Percentiles rank a stretch among this genome's conserved stretches.
phyloP scores from a whole-genome alignment of 2,113 vertebrate species.

The Pygoscelis antarcticus region DNA sequence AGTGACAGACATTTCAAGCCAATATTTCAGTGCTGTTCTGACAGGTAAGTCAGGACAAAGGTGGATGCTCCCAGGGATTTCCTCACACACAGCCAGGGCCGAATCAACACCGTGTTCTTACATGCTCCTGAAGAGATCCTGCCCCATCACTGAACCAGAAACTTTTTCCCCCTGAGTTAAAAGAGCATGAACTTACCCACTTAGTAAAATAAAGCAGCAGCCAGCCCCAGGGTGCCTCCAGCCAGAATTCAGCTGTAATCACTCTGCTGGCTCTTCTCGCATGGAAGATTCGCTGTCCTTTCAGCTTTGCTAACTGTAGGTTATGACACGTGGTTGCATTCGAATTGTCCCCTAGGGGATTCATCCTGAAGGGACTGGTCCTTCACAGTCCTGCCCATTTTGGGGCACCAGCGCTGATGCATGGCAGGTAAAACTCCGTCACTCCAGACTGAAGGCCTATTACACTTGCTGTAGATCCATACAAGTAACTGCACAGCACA shows the following conservation, averaged over 20 bases:
- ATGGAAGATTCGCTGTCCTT: neutral
- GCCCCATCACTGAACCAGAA: neutral
- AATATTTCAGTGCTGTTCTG: neutral
- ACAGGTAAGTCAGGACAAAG: neutral
- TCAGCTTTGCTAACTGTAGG: neutral
- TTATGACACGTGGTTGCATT: neutral
- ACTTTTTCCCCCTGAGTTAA: neutral
- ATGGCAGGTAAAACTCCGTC: neutral
- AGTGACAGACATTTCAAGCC: neutral
- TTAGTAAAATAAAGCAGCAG: neutral
- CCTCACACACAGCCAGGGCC: neutral
- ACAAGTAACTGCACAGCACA: neutral
- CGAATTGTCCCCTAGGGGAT: neutral
- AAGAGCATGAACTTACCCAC: neutral
- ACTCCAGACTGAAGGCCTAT: neutral
- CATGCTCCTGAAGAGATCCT: neutral
- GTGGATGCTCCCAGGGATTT: neutral
- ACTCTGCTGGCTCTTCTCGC: neutral
- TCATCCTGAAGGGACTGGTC: neutral
- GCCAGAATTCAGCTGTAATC: neutral
- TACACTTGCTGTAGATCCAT: neutral
- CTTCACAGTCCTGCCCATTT: neutral
- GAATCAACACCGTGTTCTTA: neutral
- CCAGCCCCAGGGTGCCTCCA: neutral
- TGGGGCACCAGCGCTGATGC: fast-evolving